Percentiles rank a stretch among this genome's conserved stretches.
Conservation (phyloP, 2,888 invertebrate genomes). For the Erebia ligea region DNA sequence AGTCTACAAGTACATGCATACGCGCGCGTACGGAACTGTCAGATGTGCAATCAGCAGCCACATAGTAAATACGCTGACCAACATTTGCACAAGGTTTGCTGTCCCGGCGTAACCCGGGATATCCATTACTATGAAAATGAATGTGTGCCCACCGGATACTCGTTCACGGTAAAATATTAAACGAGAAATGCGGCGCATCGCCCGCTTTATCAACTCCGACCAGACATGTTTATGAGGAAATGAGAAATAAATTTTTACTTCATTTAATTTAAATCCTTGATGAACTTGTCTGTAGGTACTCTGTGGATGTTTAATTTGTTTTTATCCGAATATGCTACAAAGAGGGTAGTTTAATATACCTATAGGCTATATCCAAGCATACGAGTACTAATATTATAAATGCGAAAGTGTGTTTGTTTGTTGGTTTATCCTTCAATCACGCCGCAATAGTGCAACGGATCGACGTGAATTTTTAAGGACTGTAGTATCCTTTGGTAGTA, state of each 20-base stretch:
- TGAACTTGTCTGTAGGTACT: no score
- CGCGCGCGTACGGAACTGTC: background rate
- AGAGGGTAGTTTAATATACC: no score
- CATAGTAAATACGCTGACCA: background rate
- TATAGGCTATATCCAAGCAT: no score
- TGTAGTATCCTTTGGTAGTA: no score
- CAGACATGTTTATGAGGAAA: constrained; percentile 5
- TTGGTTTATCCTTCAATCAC: no score
- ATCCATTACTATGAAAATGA: constrained; percentile 28
- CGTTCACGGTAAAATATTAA: constrained; percentile 19
- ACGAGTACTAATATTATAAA: no score
- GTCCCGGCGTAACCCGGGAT: background rate
- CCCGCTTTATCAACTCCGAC: constrained; percentile 10
- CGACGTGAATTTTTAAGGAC: no score
- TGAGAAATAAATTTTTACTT: background rate
- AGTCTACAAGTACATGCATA: background rate
- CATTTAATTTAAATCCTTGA: background rate
- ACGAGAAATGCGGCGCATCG: constrained; percentile 12
- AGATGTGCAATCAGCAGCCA: background rate
- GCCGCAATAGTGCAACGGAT: no score
- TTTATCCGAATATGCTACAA: no score
- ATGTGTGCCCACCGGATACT: constrained; percentile 19
- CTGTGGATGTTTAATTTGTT: no score
- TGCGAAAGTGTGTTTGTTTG: no score
- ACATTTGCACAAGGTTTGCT: constrained; percentile 4